Percentiles rank a stretch among this genome's conserved stretches.
These are phyloP conservation scores for Formica aserva DNA, from an alignment of 2,888 invertebrate genomes.

Conservation along the genomic window DNA sequence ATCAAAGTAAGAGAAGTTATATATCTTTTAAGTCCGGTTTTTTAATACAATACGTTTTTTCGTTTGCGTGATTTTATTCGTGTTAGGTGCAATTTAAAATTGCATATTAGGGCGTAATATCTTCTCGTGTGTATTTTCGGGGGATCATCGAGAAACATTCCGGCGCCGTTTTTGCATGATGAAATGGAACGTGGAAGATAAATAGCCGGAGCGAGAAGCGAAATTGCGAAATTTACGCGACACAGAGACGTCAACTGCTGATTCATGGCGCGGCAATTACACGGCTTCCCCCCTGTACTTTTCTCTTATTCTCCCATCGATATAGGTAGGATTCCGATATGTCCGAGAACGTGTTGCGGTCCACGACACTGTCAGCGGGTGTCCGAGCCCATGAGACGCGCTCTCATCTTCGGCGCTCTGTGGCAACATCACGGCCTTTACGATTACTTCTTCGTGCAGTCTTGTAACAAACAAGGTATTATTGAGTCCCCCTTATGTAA, in stretches of 20 bases:
- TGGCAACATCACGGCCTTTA: conserved; percentile 68
- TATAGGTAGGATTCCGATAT: conserved; percentile 58
- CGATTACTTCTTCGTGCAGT: conserved; percentile 64
- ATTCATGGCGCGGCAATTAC: conserved; percentile 39
- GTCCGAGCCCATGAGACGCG: conserved; percentile 55
- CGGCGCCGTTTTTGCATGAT: conserved; percentile 14
- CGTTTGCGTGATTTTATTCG: neutral
- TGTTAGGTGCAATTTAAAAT: neutral
- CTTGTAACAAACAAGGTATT: conserved; percentile 56
- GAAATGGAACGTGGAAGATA: conserved; percentile 29
- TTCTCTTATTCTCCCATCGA: conserved; percentile 21
- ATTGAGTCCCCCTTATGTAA: neutral
- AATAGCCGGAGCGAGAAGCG: conserved; percentile 24
- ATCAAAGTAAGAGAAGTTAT: neutral
- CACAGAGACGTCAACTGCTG: conserved; percentile 22
- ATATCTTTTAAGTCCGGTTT: neutral
- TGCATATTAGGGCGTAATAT: neutral
- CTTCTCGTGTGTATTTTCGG: neutral
- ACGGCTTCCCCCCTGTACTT: neutral
- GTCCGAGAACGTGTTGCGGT: conserved; percentile 42
- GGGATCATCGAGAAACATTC: neutral
- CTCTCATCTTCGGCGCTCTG: conserved; percentile 61
- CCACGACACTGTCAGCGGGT: conserved; percentile 50
- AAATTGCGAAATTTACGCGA: conserved; percentile 47
- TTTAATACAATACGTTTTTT: neutral